Base-by-base conservation (phyloP, 1,140 invertebrate genomes). In the Aphis craccivora region DNA sequence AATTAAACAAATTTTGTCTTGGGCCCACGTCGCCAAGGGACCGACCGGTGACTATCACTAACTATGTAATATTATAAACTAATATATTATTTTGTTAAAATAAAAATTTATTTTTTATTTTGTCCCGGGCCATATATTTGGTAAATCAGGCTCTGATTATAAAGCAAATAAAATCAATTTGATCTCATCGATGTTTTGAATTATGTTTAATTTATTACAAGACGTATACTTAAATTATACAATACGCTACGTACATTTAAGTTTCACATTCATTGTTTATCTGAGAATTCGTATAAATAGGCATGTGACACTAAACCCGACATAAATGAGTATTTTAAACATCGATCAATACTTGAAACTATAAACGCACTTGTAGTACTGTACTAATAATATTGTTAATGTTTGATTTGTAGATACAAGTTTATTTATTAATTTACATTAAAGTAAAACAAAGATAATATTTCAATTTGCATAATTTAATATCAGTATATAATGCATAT, bases 401-500 rank as follows among this genome's bases (percentile, higher is more conserved):
- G 7, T 35, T n/a, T 67, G 14, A 76, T 83, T 83, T 37, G 76
- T 83, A 83, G 35, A 37, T 83, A 83, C 35, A 37, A 37, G 35
- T 37, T 37, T 37, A 37, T 83, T 37, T 37, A 23, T 37, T 37
- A 37, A 83, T 83, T 83, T 37, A 83, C 22, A 83, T 37, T 37
- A 9, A 83, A 37, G 35, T 76, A 37, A 83, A 83, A 83, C 6
- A 83, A 37, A 83, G 76, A 83, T 83, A 83, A 83, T 37, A 81
- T 81, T 86, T 86, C 30, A 87, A 48, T n/a, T 87, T 87, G 43
- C 84, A 87, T 87, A 43, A 30, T 84, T 84, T 84, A 23, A 84
- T 40, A 84, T 84, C 37, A 84, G 37, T 11, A 84, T 84, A 40
- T 14, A 25, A 84, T 30, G 43, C 30, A 48, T 87, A 45, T 87